Base-by-base conservation (phyloP, 1,140 invertebrate genomes). In the Manduca sexta region DNA sequence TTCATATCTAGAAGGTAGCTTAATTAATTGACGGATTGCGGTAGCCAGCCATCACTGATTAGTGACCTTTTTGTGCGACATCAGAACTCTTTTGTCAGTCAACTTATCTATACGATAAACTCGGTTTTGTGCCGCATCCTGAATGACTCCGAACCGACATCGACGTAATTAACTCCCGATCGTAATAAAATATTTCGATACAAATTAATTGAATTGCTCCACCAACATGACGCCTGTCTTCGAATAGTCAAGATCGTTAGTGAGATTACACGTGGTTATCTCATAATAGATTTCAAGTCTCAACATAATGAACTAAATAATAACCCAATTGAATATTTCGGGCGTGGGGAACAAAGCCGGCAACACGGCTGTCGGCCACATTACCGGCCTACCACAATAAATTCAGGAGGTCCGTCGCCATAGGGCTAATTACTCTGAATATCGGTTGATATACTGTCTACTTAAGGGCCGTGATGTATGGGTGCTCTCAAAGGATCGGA, bases 391-490 rank as follows among this genome's bases (percentile, higher is more conserved):
- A 69, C 69, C 56, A 75, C 76, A 70, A 84, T 84, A 84, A 84
- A 84, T 84, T 74, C 69, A 61, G 68, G 73, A 70, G 76, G 70
- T 84, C 77, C 68, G 77, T 84, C 77, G 78, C 81, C 72, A 79
- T 53, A 41, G 78, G 81, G 65, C 81, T 84, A 84, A 84, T 84
- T 84, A 84, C 81, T 79, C 75, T 73, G 80, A 69, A 81, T 80
- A 77, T 69, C 73, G 64, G 72, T 77, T 84, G 81, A 84, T 84
- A 84, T 84, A 84, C 78, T 84, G 81, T 84, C 81, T 84, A 84
- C 81, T 82, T 84, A 82, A 75, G 65, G 56, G 38, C 59, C 54
- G 81, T 84, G 81, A 84, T 84, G 77, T 82, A 84, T 84, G 78
- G 67, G 53, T 51, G 52, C 55, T 60, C 49, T 71, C 78, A 84